phyloP scores from a whole-genome alignment of 37 sponge, comb jelly and placozoan genomes.

The Bolinopsis microptera region DNA sequence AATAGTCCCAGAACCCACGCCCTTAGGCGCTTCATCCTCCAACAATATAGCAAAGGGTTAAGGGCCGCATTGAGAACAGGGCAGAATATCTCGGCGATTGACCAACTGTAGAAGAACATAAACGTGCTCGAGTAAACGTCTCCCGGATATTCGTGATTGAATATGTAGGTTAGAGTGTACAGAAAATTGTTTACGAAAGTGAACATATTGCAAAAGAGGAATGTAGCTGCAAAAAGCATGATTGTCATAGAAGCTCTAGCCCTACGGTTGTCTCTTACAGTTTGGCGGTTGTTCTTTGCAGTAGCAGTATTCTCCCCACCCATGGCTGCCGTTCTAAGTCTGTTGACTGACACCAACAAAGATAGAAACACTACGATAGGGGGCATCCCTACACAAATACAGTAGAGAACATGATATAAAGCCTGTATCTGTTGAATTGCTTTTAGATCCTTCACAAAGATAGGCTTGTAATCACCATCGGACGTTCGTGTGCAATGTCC shows the following conservation, averaged over 20 bases:
- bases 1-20: too few relatives aligned
- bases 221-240: not conserved
- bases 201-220: not conserved
- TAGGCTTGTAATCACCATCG: too few relatives aligned
- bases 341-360: too few relatives aligned
- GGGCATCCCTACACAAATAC: too few relatives aligned
- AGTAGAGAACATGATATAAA: too few relatives aligned
- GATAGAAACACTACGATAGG: too few relatives aligned
- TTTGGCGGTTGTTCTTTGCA: too few relatives aligned
- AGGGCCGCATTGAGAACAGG: not conserved
- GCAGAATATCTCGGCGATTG: not conserved
- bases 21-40: not conserved
- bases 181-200: not conserved
- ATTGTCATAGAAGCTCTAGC: not conserved
- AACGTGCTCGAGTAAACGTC: not conserved
- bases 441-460: too few relatives aligned
- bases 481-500: too few relatives aligned
- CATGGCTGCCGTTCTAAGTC: too few relatives aligned
- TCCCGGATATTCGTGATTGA: not conserved
- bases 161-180: not conserved
- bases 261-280: not conserved
- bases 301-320: not conserved
- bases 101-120: not conserved
- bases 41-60: not conserved
- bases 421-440: too few relatives aligned